Conservation (phyloP, 2,888 invertebrate species). For the Buathra laborator region DNA sequence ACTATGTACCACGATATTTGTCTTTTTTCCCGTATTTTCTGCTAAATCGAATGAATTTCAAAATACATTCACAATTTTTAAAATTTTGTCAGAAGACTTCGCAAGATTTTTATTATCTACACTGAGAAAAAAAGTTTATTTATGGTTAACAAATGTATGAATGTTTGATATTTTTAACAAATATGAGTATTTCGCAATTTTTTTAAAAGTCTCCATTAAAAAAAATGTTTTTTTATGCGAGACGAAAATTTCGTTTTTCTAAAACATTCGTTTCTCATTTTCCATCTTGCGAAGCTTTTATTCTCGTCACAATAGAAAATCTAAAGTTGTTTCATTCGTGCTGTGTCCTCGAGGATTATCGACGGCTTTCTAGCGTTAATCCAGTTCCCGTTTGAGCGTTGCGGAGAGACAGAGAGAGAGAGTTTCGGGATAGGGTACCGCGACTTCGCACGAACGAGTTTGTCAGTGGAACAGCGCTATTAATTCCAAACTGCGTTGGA, state of each 20-base stretch:
- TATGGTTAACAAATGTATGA: no score
- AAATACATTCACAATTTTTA: no score
- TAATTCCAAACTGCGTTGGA: conserved; percentile 80
- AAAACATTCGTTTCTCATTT: not conserved
- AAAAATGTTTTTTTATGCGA: not conserved
- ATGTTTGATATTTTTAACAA: no score
- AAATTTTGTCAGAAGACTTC: no score
- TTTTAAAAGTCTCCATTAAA: not conserved
- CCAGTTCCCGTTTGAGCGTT: conserved; percentile 74
- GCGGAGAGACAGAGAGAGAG: conserved; percentile 62
- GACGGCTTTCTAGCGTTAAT: conserved; percentile 77
- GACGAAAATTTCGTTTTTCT: not conserved
- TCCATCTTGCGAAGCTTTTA: conserved; percentile 12
- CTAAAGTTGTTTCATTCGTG: conserved; percentile 49
- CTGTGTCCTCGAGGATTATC: conserved; percentile 71
- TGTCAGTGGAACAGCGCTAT: conserved; percentile 79
- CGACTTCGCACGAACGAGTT: conserved; percentile 76
- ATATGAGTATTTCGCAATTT: no score
- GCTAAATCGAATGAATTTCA: no score
- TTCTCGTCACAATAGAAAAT: conserved; percentile 32
- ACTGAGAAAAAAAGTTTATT: no score
- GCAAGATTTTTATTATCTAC: no score
- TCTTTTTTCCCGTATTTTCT: no score
- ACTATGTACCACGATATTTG: no score
- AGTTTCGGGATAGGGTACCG: conserved; percentile 36